Evolutionary conservation across 2,888 invertebrate species (phyloP), one percentile per base, ranked within the genome.

Genomic region (Chamaedrilus cognettii): DNA sequence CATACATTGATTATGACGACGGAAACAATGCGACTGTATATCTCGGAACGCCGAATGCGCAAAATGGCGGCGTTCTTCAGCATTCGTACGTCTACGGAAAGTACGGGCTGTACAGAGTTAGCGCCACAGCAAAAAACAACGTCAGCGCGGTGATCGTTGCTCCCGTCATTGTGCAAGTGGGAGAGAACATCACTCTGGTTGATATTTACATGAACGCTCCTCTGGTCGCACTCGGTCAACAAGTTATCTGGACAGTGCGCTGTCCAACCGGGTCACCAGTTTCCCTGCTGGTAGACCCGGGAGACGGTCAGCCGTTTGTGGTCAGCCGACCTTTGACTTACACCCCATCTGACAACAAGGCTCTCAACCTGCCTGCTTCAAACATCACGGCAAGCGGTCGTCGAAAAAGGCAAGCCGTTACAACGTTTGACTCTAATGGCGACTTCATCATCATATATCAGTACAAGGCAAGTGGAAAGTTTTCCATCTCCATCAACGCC

Each of bases 31-130:
- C 65, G 31, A 66, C 72, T 3, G 74, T 77, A 1, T 72, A 49
- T n/a, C 66, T 75, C 2, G 70, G 66, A 3, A 23, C 62, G 2
- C 50, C 35, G 2, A 51, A 42, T 58, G 72, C 49, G 4, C n/a
- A n/a, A n/a, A n/a, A n/a, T n/a, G n/a, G n/a, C n/a, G 33, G 42
- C 7, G 67, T 75, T 0, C 74, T 77, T 58, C 56, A 56, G 0
- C 73, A 78, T 63, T 59, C 68, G 26, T 75, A 81, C 64, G 67
- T 63, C 0, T 82, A 80, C 62, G 67, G 68, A 0, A 71, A 76
- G 42, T 82, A 81, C 77, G 82, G 82, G 4, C 77, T 76, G 23
- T 82, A 81, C 69, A 70, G 66, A 19, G 76, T 80, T 2, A 70
- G 72, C 32, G 78, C 78, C 0, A 72, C 70, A 3, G 80, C 79